A percentile compares a stretch with the other conserved stretches of the same genome.
phyloP scores from a whole-genome alignment of 2,113 vertebrate species.

The Otis tarda region DNA sequence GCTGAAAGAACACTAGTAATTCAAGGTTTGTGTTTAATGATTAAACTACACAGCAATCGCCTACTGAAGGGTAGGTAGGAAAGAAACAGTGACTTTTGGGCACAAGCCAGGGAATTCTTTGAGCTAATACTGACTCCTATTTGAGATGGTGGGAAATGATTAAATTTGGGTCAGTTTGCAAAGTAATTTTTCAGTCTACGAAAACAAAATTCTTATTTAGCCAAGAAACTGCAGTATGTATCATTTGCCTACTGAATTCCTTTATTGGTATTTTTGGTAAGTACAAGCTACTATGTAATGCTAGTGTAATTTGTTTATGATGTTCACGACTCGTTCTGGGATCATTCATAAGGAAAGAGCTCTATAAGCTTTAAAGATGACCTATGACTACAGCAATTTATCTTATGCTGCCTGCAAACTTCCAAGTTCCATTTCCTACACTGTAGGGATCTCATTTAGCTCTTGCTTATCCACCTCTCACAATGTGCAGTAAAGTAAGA shows the following conservation, averaged over 20 bases:
- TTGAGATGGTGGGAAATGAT: neutral
- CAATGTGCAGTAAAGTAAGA: neutral
- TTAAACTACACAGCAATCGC: neutral
- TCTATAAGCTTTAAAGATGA: slow-evolving; percentile 27
- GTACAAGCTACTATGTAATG: neutral
- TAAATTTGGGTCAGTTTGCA: neutral
- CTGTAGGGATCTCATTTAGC: neutral
- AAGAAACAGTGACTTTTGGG: neutral
- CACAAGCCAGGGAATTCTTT: neutral
- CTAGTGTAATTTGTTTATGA: slow-evolving; percentile 11
- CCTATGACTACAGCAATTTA: neutral
- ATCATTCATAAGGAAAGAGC: neutral
- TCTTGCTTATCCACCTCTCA: neutral
- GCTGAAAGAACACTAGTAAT: neutral
- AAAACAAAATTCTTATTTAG: neutral
- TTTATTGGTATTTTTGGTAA: slow-evolving; percentile 5
- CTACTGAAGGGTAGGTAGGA: neutral
- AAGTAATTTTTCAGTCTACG: neutral
- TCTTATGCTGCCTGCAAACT: neutral
- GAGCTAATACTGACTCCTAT: neutral
- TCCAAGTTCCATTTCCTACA: no score
- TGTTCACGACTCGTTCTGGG: neutral
- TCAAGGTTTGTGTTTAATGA: neutral
- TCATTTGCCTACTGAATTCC: neutral
- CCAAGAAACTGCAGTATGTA: neutral